Evolutionary conservation across 2,113 vertebrate genomes (phyloP), one percentile per base, ranked within the genome.

Genomic region (Psammodynastes pulverulentus): DNA sequence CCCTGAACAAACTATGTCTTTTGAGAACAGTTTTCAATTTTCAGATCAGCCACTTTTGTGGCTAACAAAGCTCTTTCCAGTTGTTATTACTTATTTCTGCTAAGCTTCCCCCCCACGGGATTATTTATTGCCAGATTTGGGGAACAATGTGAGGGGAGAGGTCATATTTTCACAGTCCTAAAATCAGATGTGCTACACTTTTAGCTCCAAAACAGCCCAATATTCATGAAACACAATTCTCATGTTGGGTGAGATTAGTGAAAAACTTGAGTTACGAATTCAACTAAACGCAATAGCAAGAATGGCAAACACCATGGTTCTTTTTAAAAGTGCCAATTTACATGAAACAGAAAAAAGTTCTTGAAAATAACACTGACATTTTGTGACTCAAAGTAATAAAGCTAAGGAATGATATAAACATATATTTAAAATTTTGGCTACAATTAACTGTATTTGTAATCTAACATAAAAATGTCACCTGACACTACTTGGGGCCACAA

Each of bases 41-140:
- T 96, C 91, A 95, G 90, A 95, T 95, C 91, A 93, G n/a, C 1
- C 67, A 79, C 46, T 91, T 91, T 95, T 95, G 84, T 92, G 89
- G 87, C 92, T 94, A 95, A 94, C 88, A 90, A 84, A 95, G 88
- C 84, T 90, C 43, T 95, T 97, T 95, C 92, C 89, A 95, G 95
- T 95, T 96, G 24, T 29, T 93, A 58, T 85, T 9, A 88, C 88
- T 96, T 96, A 89, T 95, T 94, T 94, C 94, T 94, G 58, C 91
- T 92, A 85, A 91, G 87, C 51, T 95, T 86, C 1, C 6, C 84
- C 88, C 4, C 23, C 26, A 12, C 19, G 19, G 95, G 52, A 29
- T 17, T 92, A 86, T 96, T 95, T 88, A 91, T 93, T 95, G 90
- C 84, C 92, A 95, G 85, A 87, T 95, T 96, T 95, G 88, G 21